These are phyloP conservation scores for Indicator maculatus DNA, from an alignment of 2,113 vertebrate species.

Conservation along the genomic window DNA sequence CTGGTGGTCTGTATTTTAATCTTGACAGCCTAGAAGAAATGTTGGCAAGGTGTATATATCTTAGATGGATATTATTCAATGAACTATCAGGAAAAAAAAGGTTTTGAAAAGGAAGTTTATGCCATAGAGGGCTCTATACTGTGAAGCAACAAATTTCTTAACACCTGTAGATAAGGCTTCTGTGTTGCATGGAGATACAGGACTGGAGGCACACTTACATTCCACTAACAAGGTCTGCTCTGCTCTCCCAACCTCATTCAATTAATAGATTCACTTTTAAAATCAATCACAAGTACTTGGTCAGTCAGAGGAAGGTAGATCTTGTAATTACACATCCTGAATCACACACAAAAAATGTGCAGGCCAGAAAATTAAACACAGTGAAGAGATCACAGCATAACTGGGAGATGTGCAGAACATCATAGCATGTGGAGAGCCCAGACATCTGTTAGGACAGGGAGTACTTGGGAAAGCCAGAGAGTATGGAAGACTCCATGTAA, in stretches of 20 bases:
- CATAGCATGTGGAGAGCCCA: not conserved
- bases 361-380: not conserved
- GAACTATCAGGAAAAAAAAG: not conserved
- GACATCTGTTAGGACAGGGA: not conserved
- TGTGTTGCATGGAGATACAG: not conserved
- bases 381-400: not conserved
- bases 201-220: not conserved
- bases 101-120: not conserved
- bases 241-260: not conserved
- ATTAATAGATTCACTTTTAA: not conserved
- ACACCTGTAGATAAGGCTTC: not conserved
- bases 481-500: not conserved
- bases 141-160: not conserved
- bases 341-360: not conserved
- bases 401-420: not conserved
- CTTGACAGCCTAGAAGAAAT: not conserved
- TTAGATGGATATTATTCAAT: not conserved
- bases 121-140: not conserved
- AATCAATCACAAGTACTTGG: not conserved
- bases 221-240: not conserved
- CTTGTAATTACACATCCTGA: not conserved
- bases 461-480: not conserved
- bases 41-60: not conserved
- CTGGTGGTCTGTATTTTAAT: not conserved
- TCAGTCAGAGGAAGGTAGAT: not conserved